phyloP scores from a whole-genome alignment of 2,797 vertebrate species.

The Aplochiton taeniatus region DNA sequence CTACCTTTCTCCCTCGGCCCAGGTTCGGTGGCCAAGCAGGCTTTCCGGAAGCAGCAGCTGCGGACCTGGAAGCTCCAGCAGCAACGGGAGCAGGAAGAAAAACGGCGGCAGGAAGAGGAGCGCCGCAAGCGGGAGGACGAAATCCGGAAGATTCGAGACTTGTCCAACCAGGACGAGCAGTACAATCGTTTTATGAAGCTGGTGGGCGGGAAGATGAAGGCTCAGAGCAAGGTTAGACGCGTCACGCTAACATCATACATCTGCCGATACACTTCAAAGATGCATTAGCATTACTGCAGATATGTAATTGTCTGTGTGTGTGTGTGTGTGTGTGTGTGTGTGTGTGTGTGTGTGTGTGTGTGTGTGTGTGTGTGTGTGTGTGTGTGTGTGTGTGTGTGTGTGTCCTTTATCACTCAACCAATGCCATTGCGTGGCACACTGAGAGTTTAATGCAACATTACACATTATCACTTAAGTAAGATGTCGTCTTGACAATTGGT shows the following conservation, averaged over 20 bases:
- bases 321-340: no score
- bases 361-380: no score
- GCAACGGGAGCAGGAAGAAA: slow-evolving; percentile 82
- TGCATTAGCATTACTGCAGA: no score
- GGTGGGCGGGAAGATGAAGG: slow-evolving; percentile 85
- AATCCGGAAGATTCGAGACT: slow-evolving; percentile 91
- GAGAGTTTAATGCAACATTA: no score
- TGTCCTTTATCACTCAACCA: neutral
- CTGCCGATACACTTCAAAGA: no score
- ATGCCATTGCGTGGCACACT: no score
- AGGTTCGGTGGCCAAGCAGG: slow-evolving; percentile 81
- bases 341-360: no score
- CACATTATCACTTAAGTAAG: neutral
- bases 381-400: no score
- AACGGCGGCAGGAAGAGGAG: slow-evolving; percentile 84
- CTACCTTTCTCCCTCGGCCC: neutral
- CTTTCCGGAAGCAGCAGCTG: slow-evolving; percentile 86
- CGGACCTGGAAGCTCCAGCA: slow-evolving; percentile 89
- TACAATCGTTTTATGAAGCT: slow-evolving; percentile 99
- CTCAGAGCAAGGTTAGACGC: slow-evolving; percentile 80
- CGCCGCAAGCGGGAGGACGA: slow-evolving; percentile 93
- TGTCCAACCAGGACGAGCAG: slow-evolving; percentile 97
- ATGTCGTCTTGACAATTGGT: neutral
- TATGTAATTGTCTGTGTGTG: no score
- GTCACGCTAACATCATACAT: neutral